Evolutionary conservation across 92 coral and sea anemone species (phyloP), one percentile per base, ranked within the genome.

Genomic region (Muricea muricata): DNA sequence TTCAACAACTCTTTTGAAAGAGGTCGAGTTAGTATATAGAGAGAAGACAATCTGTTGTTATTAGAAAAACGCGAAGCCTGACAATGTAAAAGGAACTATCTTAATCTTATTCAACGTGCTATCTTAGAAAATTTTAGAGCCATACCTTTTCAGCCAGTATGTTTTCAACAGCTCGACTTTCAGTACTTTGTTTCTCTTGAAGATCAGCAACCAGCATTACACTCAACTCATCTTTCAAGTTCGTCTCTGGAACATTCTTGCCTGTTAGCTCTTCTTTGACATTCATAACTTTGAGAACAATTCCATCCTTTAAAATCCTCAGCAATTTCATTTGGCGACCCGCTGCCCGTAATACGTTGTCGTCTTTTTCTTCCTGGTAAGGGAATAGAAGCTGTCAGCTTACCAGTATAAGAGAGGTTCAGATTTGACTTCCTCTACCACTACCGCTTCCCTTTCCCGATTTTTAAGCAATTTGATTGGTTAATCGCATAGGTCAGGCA

Each of bases 161-260:
- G 28, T 87, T 93, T n/a, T 72, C 89, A 87, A 96, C 92, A 7
- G 99, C 99, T 14, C 86, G 88, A 72, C 79, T 92, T 74, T 96
- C 99, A 7, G 92, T 88, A 65, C 20, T 85, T 57, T 96, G 99
- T 57, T 96, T 96, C 73, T 96, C 98, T 65, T 96, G 99, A 25
- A 96, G 82, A 76, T 96, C 93, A 6, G 99, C 97, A 84, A 96
- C 75, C 20, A 96, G 73, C 8, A 86, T 86, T 14, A 96, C 97
- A 4, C 98, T 85, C 17, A 93, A 87, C 79, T 96, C 97, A 4
- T 93, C 97, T 66, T 58, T 82, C 35, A 93, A 23, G 82, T 88
- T 90, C 10, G 88, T 92, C 26, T 93, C 99, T 32, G 81, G 75
- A 11, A 96, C 82, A 20, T 92, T 94, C 69, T 94, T 67, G 11